Evolutionary conservation across 1,140 invertebrate genomes (phyloP).

Genomic region (Drosophila oshimai): DNA sequence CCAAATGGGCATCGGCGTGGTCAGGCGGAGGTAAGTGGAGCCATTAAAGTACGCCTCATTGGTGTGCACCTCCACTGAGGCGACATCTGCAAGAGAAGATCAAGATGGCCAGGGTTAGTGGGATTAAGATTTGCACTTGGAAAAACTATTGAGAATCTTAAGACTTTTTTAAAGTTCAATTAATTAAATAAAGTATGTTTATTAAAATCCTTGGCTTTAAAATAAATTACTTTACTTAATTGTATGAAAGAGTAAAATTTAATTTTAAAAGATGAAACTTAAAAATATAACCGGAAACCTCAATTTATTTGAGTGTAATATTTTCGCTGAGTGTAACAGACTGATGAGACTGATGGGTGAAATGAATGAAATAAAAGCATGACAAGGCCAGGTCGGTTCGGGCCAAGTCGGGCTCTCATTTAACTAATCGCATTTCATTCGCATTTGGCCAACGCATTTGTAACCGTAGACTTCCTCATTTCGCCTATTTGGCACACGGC

Average conservation of each 20-base stretch:
- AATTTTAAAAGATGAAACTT: no score
- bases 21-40: constrained; percentile 88
- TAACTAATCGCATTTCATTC: constrained; percentile 71
- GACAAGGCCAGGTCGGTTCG: constrained; percentile 56
- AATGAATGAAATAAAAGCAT: constrained; percentile 31
- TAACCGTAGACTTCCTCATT: constrained; percentile 70
- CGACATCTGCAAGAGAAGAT: constrained; percentile 60
- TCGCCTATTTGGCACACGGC: constrained; percentile 40
- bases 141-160: no score
- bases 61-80: constrained; percentile 81
- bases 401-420: constrained; percentile 46
- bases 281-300: no score
- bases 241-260: no score
- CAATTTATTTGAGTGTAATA: neutral
- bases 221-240: no score
- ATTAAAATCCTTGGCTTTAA: neutral
- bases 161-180: neutral
- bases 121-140: neutral
- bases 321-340: neutral
- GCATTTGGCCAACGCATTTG: constrained; percentile 40
- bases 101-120: constrained; percentile 20
- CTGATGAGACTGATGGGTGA: constrained; percentile 12
- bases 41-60: constrained; percentile 92
- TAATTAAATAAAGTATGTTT: neutral
- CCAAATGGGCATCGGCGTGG: constrained; percentile 88